Evolutionary conservation across 2,113 vertebrate species (phyloP).

Genomic region (Falco punctatus): DNA sequence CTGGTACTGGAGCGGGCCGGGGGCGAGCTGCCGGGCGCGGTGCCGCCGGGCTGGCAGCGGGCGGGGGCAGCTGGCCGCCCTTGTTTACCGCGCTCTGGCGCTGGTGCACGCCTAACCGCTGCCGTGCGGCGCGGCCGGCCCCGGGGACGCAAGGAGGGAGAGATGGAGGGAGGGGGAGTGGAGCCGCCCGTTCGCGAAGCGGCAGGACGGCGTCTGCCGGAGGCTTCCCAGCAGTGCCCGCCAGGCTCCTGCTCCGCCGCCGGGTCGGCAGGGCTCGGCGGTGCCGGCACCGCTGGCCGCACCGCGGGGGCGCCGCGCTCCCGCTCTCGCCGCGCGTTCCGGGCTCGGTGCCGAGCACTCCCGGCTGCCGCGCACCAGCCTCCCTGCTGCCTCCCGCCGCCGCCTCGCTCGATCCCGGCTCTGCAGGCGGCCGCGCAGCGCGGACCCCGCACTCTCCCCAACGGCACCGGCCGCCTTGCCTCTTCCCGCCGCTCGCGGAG

Average conservation of each 20-base stretch:
- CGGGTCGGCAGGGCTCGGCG: background rate
- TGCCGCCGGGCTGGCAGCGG: background rate
- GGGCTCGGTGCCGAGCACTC: conserved; percentile 30
- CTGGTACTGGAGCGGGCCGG: background rate
- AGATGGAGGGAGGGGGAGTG: background rate
- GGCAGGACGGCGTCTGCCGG: background rate
- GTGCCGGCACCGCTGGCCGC: background rate
- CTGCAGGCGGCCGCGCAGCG: background rate
- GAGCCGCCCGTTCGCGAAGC: background rate
- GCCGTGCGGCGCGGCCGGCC: background rate
- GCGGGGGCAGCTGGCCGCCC: background rate
- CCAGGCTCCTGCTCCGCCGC: background rate
- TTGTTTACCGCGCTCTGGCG: background rate
- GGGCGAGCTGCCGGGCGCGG: background rate
- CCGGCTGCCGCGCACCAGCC: background rate
- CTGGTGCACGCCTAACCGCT: background rate
- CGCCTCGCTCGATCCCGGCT: background rate
- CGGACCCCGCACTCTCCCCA: background rate
- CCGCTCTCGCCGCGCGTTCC: background rate
- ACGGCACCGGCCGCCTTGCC: background rate
- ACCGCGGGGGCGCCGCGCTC: conserved; percentile 9
- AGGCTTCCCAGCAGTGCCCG: background rate
- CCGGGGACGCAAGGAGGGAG: background rate
- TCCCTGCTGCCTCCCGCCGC: background rate
- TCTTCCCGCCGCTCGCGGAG: background rate